phyloP scores from a whole-genome alignment of 2,888 invertebrate species.

The Latrodectus elegans region DNA sequence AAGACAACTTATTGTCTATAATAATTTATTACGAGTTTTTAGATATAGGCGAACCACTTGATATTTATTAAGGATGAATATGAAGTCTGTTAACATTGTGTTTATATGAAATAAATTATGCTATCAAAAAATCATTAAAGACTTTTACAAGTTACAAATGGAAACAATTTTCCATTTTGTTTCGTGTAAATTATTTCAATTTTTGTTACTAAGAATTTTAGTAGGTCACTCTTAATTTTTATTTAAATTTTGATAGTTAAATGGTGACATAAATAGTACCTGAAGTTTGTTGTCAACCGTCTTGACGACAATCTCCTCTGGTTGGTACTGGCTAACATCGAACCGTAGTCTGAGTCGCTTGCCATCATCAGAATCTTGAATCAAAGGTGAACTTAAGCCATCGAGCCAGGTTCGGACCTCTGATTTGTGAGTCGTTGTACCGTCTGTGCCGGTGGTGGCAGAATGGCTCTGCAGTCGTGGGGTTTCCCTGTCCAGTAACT shows the following conservation, averaged over 20 bases:
- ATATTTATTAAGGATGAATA: no score
- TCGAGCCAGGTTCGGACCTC: conserved; percentile 85
- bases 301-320: conserved; percentile 97
- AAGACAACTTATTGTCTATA: no score
- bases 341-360: conserved; percentile 95
- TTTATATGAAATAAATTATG: no score
- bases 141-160: no score
- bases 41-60: no score
- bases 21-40: no score
- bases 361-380: conserved; percentile 93
- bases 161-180: no score
- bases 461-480: conserved; percentile 76
- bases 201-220: no score
- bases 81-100: no score
- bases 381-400: conserved; percentile 92
- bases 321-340: conserved; percentile 96
- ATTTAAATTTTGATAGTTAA: not conserved
- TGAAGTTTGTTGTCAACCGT: conserved; percentile 96
- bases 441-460: conserved; percentile 38
- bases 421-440: conserved; percentile 64
- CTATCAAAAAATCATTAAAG: no score
- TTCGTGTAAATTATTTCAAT: no score
- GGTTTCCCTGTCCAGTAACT: conserved; percentile 90
- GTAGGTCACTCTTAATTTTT: no score
- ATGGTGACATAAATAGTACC: conserved; percentile 70